Evolutionary conservation across 2,113 vertebrate species (phyloP).

Genomic region (Gila orcuttii): DNA sequence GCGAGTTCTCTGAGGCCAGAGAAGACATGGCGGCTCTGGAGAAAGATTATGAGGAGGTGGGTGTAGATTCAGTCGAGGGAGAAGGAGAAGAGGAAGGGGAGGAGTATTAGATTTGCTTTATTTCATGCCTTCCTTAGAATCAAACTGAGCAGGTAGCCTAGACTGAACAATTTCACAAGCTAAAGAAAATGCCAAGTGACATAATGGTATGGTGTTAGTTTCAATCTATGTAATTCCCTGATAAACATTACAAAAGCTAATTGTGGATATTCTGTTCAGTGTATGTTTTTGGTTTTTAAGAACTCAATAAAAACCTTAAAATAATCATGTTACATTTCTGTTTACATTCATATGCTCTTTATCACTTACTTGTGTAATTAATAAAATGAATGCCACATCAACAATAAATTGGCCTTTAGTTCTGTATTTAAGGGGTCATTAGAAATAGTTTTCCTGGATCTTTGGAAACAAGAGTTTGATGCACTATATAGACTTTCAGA

Average conservation of each 20-base stretch:
- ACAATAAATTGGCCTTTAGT: background rate
- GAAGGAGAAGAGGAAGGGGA: constrained; percentile 59
- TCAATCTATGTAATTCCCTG: background rate
- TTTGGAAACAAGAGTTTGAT: background rate
- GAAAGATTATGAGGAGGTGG: constrained; percentile 77
- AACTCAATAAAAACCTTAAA: constrained; percentile 46
- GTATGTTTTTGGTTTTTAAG: background rate
- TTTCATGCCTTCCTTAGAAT: constrained; percentile 2
- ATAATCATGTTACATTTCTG: background rate
- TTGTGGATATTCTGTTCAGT: background rate
- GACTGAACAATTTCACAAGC: background rate
- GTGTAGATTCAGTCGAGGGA: constrained; percentile 53
- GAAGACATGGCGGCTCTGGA: constrained; percentile 68
- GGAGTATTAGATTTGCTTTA: constrained; percentile 46
- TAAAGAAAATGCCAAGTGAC: background rate
- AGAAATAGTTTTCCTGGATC: background rate
- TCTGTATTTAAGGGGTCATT: background rate
- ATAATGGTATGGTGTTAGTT: background rate
- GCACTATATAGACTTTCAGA: background rate
- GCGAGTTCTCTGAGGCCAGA: constrained; percentile 68
- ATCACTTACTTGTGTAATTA: background rate
- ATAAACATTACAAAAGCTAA: background rate
- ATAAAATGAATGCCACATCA: background rate
- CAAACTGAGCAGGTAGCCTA: background rate
- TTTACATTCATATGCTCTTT: constrained; percentile 2